Evolutionary conservation across 2,888 invertebrate species (phyloP).

Genomic region (Yponomeuta sedellus): DNA sequence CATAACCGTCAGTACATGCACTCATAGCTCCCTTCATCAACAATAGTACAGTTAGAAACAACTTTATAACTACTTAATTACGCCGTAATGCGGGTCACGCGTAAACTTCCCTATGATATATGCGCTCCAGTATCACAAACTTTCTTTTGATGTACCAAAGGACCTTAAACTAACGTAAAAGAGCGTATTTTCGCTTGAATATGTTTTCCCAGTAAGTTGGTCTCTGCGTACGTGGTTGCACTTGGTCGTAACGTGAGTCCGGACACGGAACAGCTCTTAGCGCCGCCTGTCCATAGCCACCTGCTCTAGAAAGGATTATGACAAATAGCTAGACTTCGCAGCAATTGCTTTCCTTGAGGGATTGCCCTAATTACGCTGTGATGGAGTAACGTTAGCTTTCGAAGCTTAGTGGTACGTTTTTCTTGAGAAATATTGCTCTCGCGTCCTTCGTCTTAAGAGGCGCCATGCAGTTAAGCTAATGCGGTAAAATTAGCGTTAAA

Average conservation of each 20-base stretch:
- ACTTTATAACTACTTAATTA: slow-evolving; percentile 3
- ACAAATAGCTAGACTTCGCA: slow-evolving; percentile 12
- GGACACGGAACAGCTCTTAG: slow-evolving; percentile 31
- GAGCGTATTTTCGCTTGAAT: neutral
- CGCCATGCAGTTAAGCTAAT: too few relatives aligned
- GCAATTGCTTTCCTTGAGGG: neutral
- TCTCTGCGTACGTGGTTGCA: slow-evolving; percentile 40
- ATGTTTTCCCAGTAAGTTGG: slow-evolving; percentile 27
- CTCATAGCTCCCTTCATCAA: neutral
- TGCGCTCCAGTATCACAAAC: neutral
- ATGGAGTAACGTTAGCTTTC: neutral
- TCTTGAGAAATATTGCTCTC: neutral
- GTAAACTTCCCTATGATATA: slow-evolving; percentile 8
- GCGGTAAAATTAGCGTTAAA: too few relatives aligned
- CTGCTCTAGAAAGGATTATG: slow-evolving; percentile 20
- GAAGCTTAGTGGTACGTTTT: neutral
- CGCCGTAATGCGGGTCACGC: slow-evolving; percentile 8
- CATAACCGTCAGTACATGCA: neutral
- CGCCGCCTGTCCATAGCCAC: slow-evolving; percentile 31
- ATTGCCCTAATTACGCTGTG: neutral
- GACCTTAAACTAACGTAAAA: neutral
- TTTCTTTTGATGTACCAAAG: neutral
- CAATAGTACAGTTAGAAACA: neutral
- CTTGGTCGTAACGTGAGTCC: slow-evolving; percentile 19
- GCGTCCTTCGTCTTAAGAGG: too few relatives aligned